Base-by-base conservation (phyloP, 2,113 vertebrate species). In the Dasyprocta punctata region DNA sequence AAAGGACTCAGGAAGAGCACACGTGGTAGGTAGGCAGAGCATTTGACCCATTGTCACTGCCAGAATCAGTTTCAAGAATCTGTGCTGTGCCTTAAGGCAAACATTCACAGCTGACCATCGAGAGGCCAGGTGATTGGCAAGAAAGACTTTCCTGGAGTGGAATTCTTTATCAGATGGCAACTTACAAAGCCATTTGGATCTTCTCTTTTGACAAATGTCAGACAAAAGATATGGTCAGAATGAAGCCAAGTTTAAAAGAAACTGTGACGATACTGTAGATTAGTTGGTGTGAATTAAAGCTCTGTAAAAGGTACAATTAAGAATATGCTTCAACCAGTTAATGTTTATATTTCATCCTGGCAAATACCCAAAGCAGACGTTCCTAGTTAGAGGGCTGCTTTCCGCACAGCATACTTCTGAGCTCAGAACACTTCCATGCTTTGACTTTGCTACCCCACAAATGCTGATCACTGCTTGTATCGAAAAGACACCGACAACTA, bases 81-180 rank as follows among this genome's bases (percentile, higher is more conserved):
- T 96, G 89, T 82, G 81, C 65, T 71, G 61, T 92, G 84, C 77
- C 75, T 96, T 92, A 75, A 77, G 84, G 90, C 92, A 93, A 30
- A 88, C 78, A 82, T 47, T 41, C 47, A 33, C 1, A 77, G 61
- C 26, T 90, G 89, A 96, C 71, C 78, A 86, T 69, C 90, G 58
- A 90, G 38, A 63, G 69, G 67, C 44, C 96, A 97, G 95, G 96
- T 91, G 71, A 96, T 36, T 94, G 95, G 91, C 95, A 94, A 3
- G 52, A 41, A 82, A 83, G 16, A 71, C 36, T 86, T 24, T 52
- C 56, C 56, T 58, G 78, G 49, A 87, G 3, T 71, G n/a, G 47
- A 81, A 86, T 78, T 65, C 24, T 77, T 90, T 56, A 86, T 94
- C 89, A 97, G 88, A 92, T 92, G 92, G 88, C 65, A 86, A 90